A percentile compares a stretch with the other conserved stretches of the same genome.
These are phyloP conservation scores for Prunella strophiata DNA, from an alignment of 2,797 vertebrate species.

Conservation along the genomic window DNA sequence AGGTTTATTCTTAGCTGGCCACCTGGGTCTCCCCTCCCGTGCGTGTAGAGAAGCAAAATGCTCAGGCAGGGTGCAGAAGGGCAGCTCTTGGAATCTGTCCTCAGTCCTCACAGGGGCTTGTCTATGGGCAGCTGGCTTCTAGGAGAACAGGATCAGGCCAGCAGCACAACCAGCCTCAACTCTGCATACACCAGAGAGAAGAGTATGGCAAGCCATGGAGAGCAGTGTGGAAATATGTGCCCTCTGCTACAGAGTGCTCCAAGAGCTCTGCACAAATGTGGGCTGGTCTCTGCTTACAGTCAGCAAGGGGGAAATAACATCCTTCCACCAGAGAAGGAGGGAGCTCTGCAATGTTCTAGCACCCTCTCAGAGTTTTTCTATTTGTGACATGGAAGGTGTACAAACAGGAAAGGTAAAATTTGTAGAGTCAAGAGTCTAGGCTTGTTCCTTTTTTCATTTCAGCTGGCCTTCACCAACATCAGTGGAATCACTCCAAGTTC, in stretches of 20 bases:
- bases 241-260: background rate
- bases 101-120: background rate
- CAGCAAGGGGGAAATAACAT: background rate
- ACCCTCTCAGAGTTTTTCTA: background rate
- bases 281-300: background rate
- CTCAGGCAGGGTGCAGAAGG: background rate
- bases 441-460: background rate
- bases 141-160: background rate
- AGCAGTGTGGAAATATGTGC: background rate
- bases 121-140: background rate
- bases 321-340: background rate
- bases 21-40: background rate
- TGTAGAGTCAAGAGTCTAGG: background rate
- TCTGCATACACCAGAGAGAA: background rate
- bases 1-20: slow-evolving; percentile 29
- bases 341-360: background rate
- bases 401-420: background rate
- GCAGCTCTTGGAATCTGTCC: background rate
- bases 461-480: background rate
- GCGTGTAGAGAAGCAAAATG: background rate
- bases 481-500: background rate
- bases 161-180: background rate
- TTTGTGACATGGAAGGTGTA: background rate
- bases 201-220: background rate
- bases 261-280: background rate